Percentiles rank a stretch among this genome's conserved stretches.
phyloP scores from a whole-genome alignment of 1,140 invertebrate genomes.

The Drosophila arizonae region DNA sequence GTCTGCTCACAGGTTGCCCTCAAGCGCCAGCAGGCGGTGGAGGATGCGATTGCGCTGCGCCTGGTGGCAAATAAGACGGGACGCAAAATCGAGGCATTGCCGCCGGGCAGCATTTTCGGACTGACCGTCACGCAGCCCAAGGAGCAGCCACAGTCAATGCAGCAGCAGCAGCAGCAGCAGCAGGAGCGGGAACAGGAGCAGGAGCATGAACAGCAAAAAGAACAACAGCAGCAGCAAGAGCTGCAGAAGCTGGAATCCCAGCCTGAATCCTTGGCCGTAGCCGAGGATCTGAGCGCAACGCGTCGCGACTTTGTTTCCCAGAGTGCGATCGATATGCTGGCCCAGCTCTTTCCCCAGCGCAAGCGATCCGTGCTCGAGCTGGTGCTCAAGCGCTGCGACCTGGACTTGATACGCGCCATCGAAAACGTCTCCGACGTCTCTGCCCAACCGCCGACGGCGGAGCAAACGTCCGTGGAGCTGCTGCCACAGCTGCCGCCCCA shows the following conservation, averaged over 20 bases:
- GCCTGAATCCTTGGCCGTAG: constrained; percentile 34
- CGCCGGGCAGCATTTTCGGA: constrained; percentile 95
- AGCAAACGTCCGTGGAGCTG: constrained; percentile 8
- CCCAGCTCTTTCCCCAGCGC: constrained; percentile 92
- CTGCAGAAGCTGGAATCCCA: constrained; percentile 1
- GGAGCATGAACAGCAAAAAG: background rate
- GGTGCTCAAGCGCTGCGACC: constrained; percentile 92
- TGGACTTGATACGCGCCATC: constrained; percentile 89
- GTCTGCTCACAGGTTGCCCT: constrained; percentile 91
- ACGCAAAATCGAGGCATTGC: constrained; percentile 90
- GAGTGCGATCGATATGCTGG: constrained; percentile 91
- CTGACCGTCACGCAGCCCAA: constrained; percentile 89
- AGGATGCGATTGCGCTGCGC: constrained; percentile 97
- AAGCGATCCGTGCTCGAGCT: constrained; percentile 94
- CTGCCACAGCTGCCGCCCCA: background rate
- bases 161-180: background rate
- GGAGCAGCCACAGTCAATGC: constrained; percentile 41
- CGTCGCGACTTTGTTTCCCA: constrained; percentile 83
- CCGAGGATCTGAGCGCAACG: constrained; percentile 61
- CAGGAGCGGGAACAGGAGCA: background rate
- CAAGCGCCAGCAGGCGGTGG: constrained; percentile 97
- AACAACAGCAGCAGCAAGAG: constrained; percentile 1
- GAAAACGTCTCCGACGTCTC: constrained; percentile 69
- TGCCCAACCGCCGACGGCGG: constrained; percentile 18
- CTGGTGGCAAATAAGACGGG: constrained; percentile 95